Evolutionary conservation across 2,888 invertebrate species (phyloP).

Genomic region (Portevinia maculata): DNA sequence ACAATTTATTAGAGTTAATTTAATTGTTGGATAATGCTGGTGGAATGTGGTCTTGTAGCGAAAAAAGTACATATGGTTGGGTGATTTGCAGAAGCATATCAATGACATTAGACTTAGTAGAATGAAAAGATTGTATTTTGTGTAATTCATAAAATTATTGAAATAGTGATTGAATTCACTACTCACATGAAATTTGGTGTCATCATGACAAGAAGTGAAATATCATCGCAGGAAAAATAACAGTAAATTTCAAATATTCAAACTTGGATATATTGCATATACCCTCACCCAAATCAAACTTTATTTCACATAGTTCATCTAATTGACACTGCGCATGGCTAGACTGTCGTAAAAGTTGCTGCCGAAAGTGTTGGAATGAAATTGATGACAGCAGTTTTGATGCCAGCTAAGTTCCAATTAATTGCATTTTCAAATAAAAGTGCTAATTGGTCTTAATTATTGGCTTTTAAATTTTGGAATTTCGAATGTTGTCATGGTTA

Average conservation of each 20-base stretch:
- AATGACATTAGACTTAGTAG: constrained; percentile 6
- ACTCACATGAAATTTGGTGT: too few relatives aligned
- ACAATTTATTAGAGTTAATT: constrained; percentile 69
- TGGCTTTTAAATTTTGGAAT: too few relatives aligned
- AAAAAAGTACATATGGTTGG: constrained; percentile 39
- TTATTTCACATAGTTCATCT: background rate
- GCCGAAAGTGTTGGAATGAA: constrained; percentile 4
- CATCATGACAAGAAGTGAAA: too few relatives aligned
- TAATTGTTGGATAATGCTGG: constrained; percentile 40
- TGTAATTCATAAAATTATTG: too few relatives aligned
- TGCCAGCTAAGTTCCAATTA: too few relatives aligned
- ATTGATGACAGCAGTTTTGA: background rate
- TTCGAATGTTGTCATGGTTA: too few relatives aligned
- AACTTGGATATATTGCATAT: background rate
- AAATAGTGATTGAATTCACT: too few relatives aligned
- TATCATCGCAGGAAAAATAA: too few relatives aligned
- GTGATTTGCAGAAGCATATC: constrained; percentile 25
- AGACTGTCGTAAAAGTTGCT: constrained; percentile 2
- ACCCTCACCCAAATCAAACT: too few relatives aligned
- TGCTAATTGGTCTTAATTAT: too few relatives aligned
- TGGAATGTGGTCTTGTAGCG: constrained; percentile 33
- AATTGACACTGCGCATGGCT: constrained; percentile 15
- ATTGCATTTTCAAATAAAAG: too few relatives aligned
- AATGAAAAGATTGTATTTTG: background rate
- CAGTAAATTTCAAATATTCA: background rate